Conservation (phyloP, 2,888 invertebrate genomes). For the Tanytarsus gracilentus region DNA sequence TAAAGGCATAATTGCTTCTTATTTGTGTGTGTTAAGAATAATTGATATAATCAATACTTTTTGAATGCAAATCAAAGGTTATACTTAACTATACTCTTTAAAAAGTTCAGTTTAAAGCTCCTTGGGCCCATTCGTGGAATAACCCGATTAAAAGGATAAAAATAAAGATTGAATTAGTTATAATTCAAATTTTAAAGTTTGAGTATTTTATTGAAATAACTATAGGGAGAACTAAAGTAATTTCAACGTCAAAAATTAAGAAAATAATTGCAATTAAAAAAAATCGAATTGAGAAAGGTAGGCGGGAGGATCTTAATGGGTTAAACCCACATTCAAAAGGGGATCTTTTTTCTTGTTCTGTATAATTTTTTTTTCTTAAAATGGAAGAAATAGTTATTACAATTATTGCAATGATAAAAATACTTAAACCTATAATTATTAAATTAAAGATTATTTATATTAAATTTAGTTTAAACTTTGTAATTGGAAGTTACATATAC, state of each 20-base stretch:
- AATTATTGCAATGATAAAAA: conserved; percentile 44
- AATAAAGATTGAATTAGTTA: conserved; percentile 42
- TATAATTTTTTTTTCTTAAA: conserved; percentile 50
- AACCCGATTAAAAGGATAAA: conserved; percentile 48
- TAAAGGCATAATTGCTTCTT: conserved; percentile 46
- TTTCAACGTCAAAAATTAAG: conserved; percentile 65
- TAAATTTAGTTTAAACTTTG: conserved; percentile 51
- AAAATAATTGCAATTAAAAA: conserved; percentile 60
- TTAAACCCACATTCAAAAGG: conserved; percentile 59
- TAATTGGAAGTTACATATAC: conserved; percentile 66
- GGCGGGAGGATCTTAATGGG: conserved; percentile 44
- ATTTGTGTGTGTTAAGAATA: conserved; percentile 38
- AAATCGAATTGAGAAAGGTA: conserved; percentile 55
- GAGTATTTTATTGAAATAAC: conserved; percentile 42
- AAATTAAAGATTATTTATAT: conserved; percentile 52
- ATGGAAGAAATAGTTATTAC: conserved; percentile 47
- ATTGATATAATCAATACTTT: conserved; percentile 42
- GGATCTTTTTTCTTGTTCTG: conserved; percentile 54
- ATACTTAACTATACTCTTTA: conserved; percentile 44
- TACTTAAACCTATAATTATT: conserved; percentile 38
- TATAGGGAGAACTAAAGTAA: conserved; percentile 53
- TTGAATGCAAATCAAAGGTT: conserved; percentile 46
- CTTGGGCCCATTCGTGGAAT: conserved; percentile 51
- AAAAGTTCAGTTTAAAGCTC: conserved; percentile 49
- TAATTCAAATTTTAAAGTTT: conserved; percentile 36